phyloP scores from a whole-genome alignment of 1,140 invertebrate genomes.

The Cherax quadricarinatus region DNA sequence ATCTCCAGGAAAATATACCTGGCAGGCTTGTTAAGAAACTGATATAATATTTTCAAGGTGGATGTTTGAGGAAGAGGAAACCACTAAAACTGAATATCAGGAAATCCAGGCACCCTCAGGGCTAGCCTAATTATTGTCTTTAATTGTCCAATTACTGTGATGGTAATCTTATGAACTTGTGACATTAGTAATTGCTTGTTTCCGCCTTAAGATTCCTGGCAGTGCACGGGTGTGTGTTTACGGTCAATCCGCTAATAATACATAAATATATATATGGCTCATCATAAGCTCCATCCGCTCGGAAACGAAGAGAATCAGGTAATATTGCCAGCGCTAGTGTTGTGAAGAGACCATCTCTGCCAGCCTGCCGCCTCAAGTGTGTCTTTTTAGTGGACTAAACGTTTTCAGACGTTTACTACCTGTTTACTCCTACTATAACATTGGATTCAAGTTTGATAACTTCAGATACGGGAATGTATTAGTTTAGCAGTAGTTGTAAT shows the following conservation, averaged over 20 bases:
- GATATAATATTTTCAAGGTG: neutral
- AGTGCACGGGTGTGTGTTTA: constrained; percentile 24
- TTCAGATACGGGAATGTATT: no score
- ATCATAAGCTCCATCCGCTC: neutral
- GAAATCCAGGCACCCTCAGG: neutral
- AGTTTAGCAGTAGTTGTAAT: no score
- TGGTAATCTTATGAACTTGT: constrained; percentile 32
- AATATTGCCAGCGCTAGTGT: neutral
- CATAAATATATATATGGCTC: neutral
- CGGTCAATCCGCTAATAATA: constrained; percentile 11
- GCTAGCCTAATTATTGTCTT: constrained; percentile 12
- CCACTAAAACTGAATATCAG: neutral
- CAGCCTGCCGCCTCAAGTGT: no score
- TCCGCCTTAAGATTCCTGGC: neutral
- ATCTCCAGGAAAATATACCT: neutral
- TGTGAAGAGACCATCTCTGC: no score
- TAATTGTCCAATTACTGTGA: constrained; percentile 35
- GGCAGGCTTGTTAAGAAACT: neutral
- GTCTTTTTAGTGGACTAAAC: no score
- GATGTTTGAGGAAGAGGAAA: neutral
- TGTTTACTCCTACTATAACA: no score
- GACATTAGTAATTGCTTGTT: constrained; percentile 33
- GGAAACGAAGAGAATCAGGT: neutral
- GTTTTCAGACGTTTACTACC: no score
- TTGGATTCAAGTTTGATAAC: no score